phyloP scores from a whole-genome alignment of 2,888 invertebrate genomes.

The Xylophagus ater region DNA sequence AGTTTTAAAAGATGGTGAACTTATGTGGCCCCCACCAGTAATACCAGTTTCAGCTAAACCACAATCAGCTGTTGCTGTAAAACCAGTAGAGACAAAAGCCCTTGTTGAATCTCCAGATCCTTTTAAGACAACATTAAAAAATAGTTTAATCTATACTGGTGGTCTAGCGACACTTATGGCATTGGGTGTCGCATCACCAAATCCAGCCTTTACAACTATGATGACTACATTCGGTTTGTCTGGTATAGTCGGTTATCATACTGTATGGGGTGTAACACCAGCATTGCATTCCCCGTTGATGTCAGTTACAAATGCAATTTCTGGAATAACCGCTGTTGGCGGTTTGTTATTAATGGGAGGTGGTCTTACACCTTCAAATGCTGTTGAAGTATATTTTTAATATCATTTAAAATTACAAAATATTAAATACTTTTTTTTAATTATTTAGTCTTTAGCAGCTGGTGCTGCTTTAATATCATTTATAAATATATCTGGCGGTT shows the following conservation, averaged over 20 bases:
- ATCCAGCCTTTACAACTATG: conserved; percentile 77
- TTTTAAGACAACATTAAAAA: conserved; percentile 58
- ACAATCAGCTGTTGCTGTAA: conserved; percentile 37
- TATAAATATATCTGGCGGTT: conserved; percentile 84
- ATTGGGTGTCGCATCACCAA: conserved; percentile 66
- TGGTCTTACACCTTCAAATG: conserved; percentile 60
- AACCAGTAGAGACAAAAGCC: conserved; percentile 37
- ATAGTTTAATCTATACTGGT: conserved; percentile 53
- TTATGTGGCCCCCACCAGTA: conserved; percentile 72
- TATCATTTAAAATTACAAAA: neutral
- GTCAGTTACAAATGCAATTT: conserved; percentile 88
- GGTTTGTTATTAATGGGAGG: conserved; percentile 80
- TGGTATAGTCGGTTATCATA: conserved; percentile 51
- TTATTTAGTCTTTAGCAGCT: conserved; percentile 58
- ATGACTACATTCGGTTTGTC: conserved; percentile 73
- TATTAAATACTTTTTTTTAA: conserved; percentile 9
- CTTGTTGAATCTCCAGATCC: conserved; percentile 46
- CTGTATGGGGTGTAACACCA: conserved; percentile 74
- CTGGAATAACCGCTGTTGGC: conserved; percentile 85
- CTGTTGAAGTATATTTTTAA: conserved; percentile 49
- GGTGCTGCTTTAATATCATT: conserved; percentile 78
- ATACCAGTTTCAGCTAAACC: conserved; percentile 45
- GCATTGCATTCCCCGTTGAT: conserved; percentile 84
- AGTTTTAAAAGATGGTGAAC: conserved; percentile 59
- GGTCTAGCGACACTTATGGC: conserved; percentile 59